Conservation (phyloP, 2,797 vertebrate genomes). For the Tenualosa thibaudeaui region DNA sequence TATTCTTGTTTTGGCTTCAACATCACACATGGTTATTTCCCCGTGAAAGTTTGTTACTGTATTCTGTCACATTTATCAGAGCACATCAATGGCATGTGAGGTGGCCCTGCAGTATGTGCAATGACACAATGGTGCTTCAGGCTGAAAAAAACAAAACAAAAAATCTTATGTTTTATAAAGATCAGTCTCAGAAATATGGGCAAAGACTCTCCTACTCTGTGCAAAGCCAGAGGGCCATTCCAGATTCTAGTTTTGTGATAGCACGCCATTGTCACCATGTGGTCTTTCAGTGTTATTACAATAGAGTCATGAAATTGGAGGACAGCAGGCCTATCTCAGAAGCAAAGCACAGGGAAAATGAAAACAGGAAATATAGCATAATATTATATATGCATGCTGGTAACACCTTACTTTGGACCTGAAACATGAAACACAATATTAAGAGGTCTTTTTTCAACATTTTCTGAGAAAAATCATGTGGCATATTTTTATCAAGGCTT, state of each 20-base stretch:
- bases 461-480: no score
- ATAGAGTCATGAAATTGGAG: background rate
- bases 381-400: no score
- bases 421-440: no score
- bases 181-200: background rate
- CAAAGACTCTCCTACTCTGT: background rate
- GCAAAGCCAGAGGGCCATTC: background rate
- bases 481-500: no score
- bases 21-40: background rate
- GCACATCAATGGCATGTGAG: background rate
- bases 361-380: background rate
- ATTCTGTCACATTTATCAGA: background rate
- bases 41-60: background rate
- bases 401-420: no score
- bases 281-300: constrained; percentile 26
- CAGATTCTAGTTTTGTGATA: background rate
- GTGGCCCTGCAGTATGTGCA: background rate
- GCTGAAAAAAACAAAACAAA: constrained; percentile 8
- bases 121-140: background rate
- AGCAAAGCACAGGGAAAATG: background rate
- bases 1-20: background rate
- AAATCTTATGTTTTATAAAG: background rate
- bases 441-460: no score
- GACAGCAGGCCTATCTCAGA: background rate
- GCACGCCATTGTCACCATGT: constrained; percentile 14